A percentile compares a stretch with the other conserved stretches of the same genome.
These are phyloP conservation scores for Callimorpha dominula DNA, from an alignment of 2,888 invertebrate species.

Conservation along the genomic window DNA sequence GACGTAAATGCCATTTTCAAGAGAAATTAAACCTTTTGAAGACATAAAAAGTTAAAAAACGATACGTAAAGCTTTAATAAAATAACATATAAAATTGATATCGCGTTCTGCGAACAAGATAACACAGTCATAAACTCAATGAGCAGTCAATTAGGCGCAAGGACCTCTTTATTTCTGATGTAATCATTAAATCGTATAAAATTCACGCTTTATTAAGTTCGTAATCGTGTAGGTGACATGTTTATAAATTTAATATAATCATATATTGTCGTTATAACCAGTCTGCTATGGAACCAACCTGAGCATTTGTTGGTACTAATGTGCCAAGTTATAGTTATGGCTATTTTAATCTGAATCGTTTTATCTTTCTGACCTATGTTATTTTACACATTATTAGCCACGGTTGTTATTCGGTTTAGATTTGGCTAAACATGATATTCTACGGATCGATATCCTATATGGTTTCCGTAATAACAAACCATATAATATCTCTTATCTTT, in stretches of 20 bases:
- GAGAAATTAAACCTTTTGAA: not conserved
- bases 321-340: not conserved
- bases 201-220: conserved; percentile 17
- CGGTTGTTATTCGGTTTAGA: not conserved
- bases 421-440: too few species aligned
- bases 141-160: conserved; percentile 52
- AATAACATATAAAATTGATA: conserved; percentile 46
- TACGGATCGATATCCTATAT: too few species aligned
- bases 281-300: not conserved
- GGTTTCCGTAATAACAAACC: too few species aligned
- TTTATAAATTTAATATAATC: conserved; percentile 11
- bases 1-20: not conserved
- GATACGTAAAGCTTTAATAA: conserved; percentile 34
- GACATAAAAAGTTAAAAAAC: conserved; percentile 14
- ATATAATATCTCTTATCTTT: not conserved
- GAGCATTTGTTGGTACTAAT: not conserved
- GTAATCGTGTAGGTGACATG: not conserved
- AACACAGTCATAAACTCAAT: conserved; percentile 48
- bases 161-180: conserved; percentile 26
- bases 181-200: conserved; percentile 21
- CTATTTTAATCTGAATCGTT: not conserved
- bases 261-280: conserved; percentile 1
- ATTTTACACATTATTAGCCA: not conserved
- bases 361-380: not conserved
- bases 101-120: conserved; percentile 49